A percentile compares a stretch with the other conserved stretches of the same genome.
Conservation (phyloP, 2,113 vertebrate species). For the Balaenoptera acutorostrata region DNA sequence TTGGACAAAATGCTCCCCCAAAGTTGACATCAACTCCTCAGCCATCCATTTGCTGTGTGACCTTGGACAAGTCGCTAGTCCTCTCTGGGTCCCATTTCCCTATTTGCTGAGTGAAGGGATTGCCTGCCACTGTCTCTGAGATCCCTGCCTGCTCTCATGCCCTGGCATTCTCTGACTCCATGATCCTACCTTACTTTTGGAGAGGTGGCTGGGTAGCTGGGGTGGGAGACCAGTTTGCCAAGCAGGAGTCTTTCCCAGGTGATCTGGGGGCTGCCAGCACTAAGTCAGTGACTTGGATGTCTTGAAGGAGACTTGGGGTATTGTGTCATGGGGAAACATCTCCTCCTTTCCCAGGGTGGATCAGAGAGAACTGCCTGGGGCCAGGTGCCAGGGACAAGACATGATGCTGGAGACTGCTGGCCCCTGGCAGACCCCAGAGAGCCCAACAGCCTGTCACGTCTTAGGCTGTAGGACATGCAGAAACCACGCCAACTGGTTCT, state of each 20-base stretch:
- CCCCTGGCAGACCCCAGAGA: not conserved
- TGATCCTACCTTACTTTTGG: not conserved
- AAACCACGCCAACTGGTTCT: not conserved
- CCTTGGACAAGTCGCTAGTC: not conserved
- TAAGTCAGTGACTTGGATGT: not conserved
- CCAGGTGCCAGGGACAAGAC: not conserved
- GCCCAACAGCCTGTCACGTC: not conserved
- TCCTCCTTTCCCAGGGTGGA: not conserved
- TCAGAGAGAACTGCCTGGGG: not conserved
- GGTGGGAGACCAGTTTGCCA: not conserved
- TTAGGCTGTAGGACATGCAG: not conserved
- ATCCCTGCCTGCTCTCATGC: fast-evolving
- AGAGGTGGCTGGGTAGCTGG: not conserved
- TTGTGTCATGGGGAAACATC: not conserved
- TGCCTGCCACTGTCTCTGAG: not conserved
- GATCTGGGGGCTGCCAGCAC: not conserved
- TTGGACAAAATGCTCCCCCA: not conserved
- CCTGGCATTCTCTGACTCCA: not conserved
- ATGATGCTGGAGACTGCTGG: not conserved
- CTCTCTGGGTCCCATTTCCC: not conserved
- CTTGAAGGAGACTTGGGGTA: not conserved
- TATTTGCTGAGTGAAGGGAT: not conserved
- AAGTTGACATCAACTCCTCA: not conserved
- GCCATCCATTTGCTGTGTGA: not conserved
- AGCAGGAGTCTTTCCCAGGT: not conserved